Conservation (phyloP, 1,140 invertebrate genomes). For the Ctenoplectra terminalis region DNA sequence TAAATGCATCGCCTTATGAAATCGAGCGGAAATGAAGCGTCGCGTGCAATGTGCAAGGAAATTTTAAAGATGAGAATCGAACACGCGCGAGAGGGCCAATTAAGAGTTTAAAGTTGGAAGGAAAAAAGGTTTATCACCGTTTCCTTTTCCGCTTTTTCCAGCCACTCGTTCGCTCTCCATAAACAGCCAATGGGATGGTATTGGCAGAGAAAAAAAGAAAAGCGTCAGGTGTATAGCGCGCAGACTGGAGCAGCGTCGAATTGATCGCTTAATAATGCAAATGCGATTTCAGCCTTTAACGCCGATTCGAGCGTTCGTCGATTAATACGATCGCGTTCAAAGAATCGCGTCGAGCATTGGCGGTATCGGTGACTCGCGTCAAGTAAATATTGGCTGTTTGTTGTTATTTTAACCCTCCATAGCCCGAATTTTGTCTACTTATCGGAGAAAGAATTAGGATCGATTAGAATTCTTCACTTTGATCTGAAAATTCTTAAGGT, state of each 20-base stretch:
- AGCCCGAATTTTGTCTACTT: too few relatives aligned
- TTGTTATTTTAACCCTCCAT: too few relatives aligned
- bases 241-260: constrained; percentile 6
- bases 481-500: too few relatives aligned
- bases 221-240: not conserved
- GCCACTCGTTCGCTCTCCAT: constrained; percentile 31
- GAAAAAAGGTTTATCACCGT: constrained; percentile 22
- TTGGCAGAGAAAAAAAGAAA: constrained; percentile 31
- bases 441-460: too few relatives aligned
- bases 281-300: constrained; percentile 33
- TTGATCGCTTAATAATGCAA: constrained; percentile 49
- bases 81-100: constrained; percentile 3
- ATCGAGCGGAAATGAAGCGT: constrained; percentile 16
- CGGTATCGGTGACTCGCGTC: not conserved
- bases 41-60: not conserved
- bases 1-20: constrained; percentile 11
- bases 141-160: not conserved
- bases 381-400: not conserved
- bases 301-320: not conserved
- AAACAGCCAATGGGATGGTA: constrained; percentile 41
- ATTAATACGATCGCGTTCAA: constrained; percentile 24
- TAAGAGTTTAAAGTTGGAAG: constrained; percentile 25
- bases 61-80: not conserved
- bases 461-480: too few relatives aligned
- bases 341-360: not conserved